A percentile compares a stretch with the other conserved stretches of the same genome.
Conservation (phyloP, 1,140 invertebrate species). For the Solenopsis invicta region DNA sequence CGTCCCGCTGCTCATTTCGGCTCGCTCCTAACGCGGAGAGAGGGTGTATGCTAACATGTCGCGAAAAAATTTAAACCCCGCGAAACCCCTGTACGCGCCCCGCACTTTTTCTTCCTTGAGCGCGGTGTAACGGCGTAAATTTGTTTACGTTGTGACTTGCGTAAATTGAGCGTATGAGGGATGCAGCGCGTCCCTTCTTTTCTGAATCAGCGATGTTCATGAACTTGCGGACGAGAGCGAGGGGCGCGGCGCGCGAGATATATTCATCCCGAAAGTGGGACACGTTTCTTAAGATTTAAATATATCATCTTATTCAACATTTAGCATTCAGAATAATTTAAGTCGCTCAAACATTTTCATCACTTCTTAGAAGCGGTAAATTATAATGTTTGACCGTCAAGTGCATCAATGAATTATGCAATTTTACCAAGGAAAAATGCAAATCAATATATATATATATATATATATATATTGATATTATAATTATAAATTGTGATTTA, state of each 20-base stretch:
- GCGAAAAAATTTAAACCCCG: conserved; percentile 48
- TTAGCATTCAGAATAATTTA: conserved; percentile 44
- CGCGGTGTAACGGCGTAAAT: conserved; percentile 55
- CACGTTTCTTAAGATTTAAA: conserved; percentile 35
- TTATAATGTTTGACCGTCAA: conserved; percentile 5
- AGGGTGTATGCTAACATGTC: conserved; percentile 15
- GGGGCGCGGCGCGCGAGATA: not conserved
- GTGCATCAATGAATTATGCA: not conserved
- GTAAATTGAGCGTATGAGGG: conserved; percentile 40
- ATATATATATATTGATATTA: too few species aligned
- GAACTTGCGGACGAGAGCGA: conserved; percentile 35
- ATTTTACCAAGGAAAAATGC: not conserved
- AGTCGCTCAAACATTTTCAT: conserved; percentile 11
- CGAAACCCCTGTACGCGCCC: not conserved
- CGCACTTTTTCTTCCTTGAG: conserved; percentile 28
- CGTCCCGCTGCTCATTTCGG: conserved; percentile 34
- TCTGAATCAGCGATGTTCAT: conserved; percentile 45
- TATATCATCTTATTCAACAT: conserved; percentile 21
- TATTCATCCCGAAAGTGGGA: conserved; percentile 26
- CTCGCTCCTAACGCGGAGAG: conserved; percentile 1
- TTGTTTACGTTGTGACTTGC: conserved; percentile 40
- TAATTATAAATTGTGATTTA: too few species aligned
- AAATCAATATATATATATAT: not conserved
- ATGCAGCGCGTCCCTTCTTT: not conserved
- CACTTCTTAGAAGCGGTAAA: not conserved